Conservation (phyloP, 2,797 vertebrate species). For the Tokudaia tokunoshimensis region DNA sequence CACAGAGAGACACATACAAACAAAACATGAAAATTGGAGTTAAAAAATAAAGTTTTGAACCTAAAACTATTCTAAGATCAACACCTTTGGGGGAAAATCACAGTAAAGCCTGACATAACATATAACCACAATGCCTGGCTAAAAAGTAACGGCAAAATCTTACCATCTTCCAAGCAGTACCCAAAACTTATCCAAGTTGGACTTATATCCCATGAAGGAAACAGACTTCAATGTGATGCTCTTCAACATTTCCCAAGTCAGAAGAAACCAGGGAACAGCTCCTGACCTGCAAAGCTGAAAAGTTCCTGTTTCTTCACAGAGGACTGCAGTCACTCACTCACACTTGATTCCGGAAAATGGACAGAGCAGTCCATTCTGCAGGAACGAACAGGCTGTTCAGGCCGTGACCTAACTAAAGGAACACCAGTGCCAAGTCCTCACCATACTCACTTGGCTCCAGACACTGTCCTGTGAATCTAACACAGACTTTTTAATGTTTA, state of each 20-base stretch:
- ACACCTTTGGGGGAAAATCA: not conserved
- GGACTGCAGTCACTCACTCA: not conserved
- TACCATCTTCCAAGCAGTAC: not conserved
- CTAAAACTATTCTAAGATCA: conserved; percentile 10
- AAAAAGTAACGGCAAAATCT: conserved; percentile 41
- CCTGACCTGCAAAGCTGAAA: not conserved
- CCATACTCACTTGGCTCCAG: not conserved
- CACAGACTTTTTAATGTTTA: not conserved
- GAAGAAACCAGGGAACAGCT: not conserved
- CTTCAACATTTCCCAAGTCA: not conserved
- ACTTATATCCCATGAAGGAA: not conserved
- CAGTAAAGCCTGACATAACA: not conserved
- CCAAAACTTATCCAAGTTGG: conserved; percentile 17
- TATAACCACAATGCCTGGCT: not conserved
- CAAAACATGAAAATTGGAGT: not conserved
- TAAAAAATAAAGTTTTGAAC: not conserved
- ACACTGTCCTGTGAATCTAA: not conserved
- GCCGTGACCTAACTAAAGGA: conserved; percentile 5
- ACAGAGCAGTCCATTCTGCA: not conserved
- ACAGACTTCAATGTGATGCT: not conserved
- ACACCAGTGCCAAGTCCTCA: not conserved
- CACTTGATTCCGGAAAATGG: conserved; percentile 33
- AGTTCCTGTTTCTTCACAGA: not conserved
- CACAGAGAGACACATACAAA: not conserved
- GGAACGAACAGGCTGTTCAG: not conserved